A percentile compares a stretch with the other conserved stretches of the same genome.
phyloP scores from a whole-genome alignment of 1,140 invertebrate species.

The Hestina assimilis region DNA sequence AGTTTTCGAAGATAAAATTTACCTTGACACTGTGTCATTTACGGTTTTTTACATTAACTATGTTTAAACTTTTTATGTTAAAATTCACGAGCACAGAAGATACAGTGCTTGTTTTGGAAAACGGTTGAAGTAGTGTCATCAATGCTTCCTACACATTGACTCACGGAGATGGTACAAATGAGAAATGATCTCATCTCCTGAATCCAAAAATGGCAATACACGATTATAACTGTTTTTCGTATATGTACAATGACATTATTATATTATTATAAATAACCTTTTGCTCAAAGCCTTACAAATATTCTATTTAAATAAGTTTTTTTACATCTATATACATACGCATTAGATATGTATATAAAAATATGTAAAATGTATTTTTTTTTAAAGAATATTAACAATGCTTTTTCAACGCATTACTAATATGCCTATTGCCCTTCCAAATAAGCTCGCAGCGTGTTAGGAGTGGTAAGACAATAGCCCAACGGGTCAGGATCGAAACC shows the following conservation, averaged over 20 bases:
- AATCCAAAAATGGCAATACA: slow-evolving; percentile 24
- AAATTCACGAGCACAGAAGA: not conserved
- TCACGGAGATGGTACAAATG: slow-evolving; percentile 24
- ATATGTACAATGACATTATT: not conserved
- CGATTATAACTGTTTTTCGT: slow-evolving; percentile 27
- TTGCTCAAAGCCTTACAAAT: no score
- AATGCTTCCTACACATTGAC: slow-evolving; percentile 39
- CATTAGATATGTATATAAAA: no score
- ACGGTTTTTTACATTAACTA: not conserved
- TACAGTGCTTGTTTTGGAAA: not conserved
- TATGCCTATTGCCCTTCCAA: no score
- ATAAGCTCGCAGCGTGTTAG: no score
- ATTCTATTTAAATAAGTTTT: no score
- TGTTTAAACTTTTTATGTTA: not conserved
- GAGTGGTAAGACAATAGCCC: no score
- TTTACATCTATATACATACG: no score
- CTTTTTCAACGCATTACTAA: no score
- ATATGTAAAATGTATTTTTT: no score
- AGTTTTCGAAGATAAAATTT: not conserved
- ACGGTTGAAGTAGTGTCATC: slow-evolving; percentile 30
- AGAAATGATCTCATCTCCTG: slow-evolving; percentile 41
- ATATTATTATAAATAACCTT: no score
- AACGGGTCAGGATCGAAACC: no score
- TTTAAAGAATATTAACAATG: no score
- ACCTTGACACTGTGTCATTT: not conserved